Evolutionary conservation across 2,888 invertebrate genomes (phyloP).

Genomic region (Helicoverpa assulta): DNA sequence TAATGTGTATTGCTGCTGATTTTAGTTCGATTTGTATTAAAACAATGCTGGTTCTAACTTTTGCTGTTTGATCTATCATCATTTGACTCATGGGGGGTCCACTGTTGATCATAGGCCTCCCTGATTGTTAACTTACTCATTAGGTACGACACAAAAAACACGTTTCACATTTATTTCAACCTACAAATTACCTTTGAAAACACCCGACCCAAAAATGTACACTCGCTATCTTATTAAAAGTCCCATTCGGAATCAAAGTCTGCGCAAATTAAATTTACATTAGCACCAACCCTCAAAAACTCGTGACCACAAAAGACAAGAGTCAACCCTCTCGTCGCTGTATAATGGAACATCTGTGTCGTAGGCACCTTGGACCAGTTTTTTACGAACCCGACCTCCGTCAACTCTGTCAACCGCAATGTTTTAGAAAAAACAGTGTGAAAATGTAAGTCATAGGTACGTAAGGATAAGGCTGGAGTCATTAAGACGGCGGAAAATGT

Average conservation of each 20-base stretch:
- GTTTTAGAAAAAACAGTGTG: slow-evolving; percentile 51
- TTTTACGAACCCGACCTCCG: slow-evolving; percentile 59
- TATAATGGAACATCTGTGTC: slow-evolving; percentile 69
- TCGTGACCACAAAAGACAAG: slow-evolving; percentile 60
- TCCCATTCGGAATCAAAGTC: slow-evolving; percentile 22
- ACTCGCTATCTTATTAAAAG: slow-evolving; percentile 18
- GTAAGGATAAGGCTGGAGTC: slow-evolving; percentile 10
- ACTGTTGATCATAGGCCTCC: no score
- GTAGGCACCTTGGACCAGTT: slow-evolving; percentile 52
- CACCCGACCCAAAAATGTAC: neutral
- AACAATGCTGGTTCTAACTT: no score
- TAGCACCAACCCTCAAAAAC: slow-evolving; percentile 54
- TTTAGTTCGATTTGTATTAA: no score
- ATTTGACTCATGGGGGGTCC: no score
- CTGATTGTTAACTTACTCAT: no score
- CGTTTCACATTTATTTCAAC: neutral
- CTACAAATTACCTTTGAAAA: neutral
- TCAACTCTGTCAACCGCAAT: slow-evolving; percentile 67
- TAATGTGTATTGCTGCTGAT: neutral
- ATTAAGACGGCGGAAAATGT: neutral
- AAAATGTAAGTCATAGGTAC: slow-evolving; percentile 53
- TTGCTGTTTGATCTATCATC: no score
- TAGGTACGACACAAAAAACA: neutral
- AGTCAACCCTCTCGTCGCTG: slow-evolving; percentile 61
- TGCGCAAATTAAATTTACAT: slow-evolving; percentile 60